Evolutionary conservation across 2,797 vertebrate species (phyloP).

Genomic region (Australoheros facetus): DNA sequence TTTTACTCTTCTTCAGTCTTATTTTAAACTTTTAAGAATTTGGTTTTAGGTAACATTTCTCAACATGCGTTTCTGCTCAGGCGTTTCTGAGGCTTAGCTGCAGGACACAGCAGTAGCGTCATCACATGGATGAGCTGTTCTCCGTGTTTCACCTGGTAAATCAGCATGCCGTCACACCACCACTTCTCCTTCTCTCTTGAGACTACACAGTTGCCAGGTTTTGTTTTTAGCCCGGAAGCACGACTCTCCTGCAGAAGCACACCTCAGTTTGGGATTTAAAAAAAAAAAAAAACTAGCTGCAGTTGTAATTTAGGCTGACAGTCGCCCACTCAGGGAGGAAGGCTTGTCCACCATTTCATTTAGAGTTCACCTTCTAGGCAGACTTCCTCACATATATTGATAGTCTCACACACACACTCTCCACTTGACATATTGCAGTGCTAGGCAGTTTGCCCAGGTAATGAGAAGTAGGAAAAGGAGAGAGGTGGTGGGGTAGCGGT

Average conservation of each 20-base stretch:
- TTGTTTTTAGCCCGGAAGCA: constrained; percentile 44
- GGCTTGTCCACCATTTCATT: constrained; percentile 56
- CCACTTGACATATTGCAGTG: constrained; percentile 59
- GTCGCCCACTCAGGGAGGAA: constrained; percentile 37
- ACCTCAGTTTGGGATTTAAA: neutral
- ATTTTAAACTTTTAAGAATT: neutral
- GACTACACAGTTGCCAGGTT: constrained; percentile 23
- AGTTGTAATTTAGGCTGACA: constrained; percentile 38
- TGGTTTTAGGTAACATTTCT: neutral
- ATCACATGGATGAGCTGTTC: constrained; percentile 5
- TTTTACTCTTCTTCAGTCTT: neutral
- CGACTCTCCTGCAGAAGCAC: constrained; percentile 28
- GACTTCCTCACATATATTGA: constrained; percentile 6
- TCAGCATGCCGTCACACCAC: constrained; percentile 53
- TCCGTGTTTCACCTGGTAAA: constrained; percentile 28
- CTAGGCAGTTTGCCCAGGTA: constrained; percentile 62
- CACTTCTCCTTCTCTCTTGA: constrained; percentile 28
- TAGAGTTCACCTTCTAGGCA: constrained; percentile 60
- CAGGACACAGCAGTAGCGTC: constrained; percentile 1
- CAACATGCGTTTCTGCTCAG: neutral
- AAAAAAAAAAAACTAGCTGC: neutral
- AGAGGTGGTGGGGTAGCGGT: constrained; percentile 14
- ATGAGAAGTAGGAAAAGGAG: constrained; percentile 36
- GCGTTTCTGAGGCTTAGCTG: constrained; percentile 11
- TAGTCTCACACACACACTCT: constrained; percentile 17